These are phyloP conservation scores for Orchesella flavescens DNA, from an alignment of 2,888 invertebrate genomes.

Conservation along the genomic window DNA sequence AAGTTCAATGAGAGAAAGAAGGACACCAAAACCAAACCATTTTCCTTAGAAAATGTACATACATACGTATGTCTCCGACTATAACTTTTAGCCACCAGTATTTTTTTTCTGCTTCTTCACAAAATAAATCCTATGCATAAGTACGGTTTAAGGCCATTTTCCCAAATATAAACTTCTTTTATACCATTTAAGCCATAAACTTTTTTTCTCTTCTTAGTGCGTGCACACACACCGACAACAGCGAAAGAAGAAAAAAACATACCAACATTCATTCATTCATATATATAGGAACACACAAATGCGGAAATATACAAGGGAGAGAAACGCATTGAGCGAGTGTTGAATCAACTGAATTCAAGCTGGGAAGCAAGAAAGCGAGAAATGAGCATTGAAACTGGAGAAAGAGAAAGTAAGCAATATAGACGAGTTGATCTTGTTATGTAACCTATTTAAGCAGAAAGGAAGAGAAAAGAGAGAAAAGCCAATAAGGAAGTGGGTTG, in stretches of 20 bases:
- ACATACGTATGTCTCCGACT: not conserved
- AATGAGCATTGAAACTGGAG: constrained; percentile 48
- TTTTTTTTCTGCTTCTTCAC: not conserved
- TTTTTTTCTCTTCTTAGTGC: constrained; percentile 24
- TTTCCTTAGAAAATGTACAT: not conserved
- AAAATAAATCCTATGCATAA: constrained; percentile 47
- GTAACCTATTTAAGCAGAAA: constrained; percentile 58
- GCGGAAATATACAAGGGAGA: constrained; percentile 9
- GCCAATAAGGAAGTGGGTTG: constrained; percentile 61
- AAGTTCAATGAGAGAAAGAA: constrained; percentile 25
- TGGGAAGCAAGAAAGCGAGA: constrained; percentile 33
- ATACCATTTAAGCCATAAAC: constrained; percentile 53
- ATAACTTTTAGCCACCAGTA: not conserved
- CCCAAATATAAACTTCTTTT: constrained; percentile 32
- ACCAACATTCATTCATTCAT: too few relatives aligned
- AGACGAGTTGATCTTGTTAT: constrained; percentile 55
- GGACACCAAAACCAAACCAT: constrained; percentile 4
- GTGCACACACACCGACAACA: constrained; percentile 21
- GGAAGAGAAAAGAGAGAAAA: constrained; percentile 24
- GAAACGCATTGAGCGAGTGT: constrained; percentile 9
- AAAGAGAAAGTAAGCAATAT: constrained; percentile 26
- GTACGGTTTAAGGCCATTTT: constrained; percentile 48
- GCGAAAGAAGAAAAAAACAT: constrained; percentile 11
- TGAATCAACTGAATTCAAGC: constrained; percentile 7
- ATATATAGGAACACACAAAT: constrained; percentile 10